Percentiles rank a stretch among this genome's conserved stretches.
These are phyloP conservation scores for Phyto melanocephala DNA, from an alignment of 2,888 invertebrate species.

Conservation along the genomic window DNA sequence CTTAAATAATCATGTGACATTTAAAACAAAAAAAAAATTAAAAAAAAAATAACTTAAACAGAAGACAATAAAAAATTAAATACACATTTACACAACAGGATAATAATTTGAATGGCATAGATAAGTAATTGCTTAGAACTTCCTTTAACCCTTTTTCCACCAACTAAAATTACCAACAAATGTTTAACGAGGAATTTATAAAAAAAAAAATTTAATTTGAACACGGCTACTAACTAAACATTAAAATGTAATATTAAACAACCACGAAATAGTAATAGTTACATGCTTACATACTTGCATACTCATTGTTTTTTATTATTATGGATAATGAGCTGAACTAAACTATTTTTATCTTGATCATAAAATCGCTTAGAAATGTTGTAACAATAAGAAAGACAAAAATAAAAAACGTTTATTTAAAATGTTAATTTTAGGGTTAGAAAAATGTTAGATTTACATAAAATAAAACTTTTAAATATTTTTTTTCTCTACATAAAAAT, in stretches of 20 bases:
- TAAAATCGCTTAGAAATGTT: slow-evolving; percentile 26
- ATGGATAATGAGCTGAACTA: slow-evolving; percentile 5
- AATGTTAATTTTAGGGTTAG: slow-evolving; percentile 21
- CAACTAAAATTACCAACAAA: not conserved
- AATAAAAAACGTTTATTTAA: slow-evolving; percentile 19
- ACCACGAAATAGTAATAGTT: not conserved
- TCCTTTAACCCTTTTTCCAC: slow-evolving; percentile 22
- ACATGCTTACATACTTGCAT: not conserved
- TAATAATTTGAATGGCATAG: not conserved
- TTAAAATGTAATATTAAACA: not conserved
- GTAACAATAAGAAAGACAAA: not conserved
- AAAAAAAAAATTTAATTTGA: not conserved
- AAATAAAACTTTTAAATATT: slow-evolving; percentile 17
- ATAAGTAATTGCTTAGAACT: not conserved
- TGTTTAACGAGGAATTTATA: slow-evolving; percentile 10
- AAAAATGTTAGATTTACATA: slow-evolving; percentile 43
- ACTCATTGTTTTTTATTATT: not conserved
- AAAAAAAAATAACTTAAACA: not conserved
- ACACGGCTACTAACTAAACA: slow-evolving; percentile 4
- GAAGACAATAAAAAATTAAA: not conserved
- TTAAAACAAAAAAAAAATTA: not conserved
- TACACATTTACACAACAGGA: slow-evolving; percentile 4
- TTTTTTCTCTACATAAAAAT: not conserved
- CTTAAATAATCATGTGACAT: slow-evolving; percentile 12
- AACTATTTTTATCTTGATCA: slow-evolving; percentile 36